Percentiles rank a stretch among this genome's conserved stretches.
phyloP scores from a whole-genome alignment of 2,797 vertebrate species.

The Sebastes miniatus region DNA sequence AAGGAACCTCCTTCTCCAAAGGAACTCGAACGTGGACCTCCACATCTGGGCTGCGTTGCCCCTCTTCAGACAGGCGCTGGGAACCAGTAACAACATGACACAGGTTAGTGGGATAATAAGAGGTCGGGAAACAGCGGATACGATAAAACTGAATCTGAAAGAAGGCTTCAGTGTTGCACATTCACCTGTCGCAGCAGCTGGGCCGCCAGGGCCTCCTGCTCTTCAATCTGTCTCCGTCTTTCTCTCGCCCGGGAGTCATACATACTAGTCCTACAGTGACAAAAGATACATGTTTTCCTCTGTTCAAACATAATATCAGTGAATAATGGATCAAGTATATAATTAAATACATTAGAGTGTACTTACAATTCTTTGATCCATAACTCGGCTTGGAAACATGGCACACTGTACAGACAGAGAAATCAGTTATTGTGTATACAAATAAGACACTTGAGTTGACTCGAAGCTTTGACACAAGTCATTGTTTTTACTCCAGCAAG shows the following conservation, averaged over 20 bases:
- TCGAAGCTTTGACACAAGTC: background rate
- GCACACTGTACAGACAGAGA: slow-evolving; percentile 74
- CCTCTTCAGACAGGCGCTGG: slow-evolving; percentile 86
- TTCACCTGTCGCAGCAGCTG: slow-evolving; percentile 90
- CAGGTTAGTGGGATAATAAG: background rate
- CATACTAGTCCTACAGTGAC: slow-evolving; percentile 86
- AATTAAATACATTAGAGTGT: background rate
- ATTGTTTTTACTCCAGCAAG: background rate
- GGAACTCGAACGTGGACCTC: slow-evolving; percentile 92
- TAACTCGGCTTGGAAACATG: slow-evolving; percentile 92
- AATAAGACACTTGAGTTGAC: background rate
- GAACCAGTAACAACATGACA: background rate
- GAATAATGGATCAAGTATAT: background rate
- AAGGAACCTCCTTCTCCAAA: slow-evolving; percentile 93
- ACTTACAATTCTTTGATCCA: slow-evolving; percentile 99
- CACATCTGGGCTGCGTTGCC: slow-evolving; percentile 79
- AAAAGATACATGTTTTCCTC: background rate
- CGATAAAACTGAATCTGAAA: background rate
- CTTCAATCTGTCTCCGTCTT: slow-evolving; percentile 90
- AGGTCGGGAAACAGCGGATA: background rate
- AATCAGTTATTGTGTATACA: background rate
- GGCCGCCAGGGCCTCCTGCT: slow-evolving; percentile 89
- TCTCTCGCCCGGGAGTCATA: slow-evolving; percentile 94
- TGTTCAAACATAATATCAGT: background rate
- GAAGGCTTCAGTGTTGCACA: background rate